Percentiles rank a stretch among this genome's conserved stretches.
These are phyloP conservation scores for Gambusia holbrooki DNA, from an alignment of 2,113 vertebrate genomes.

Conservation along the genomic window DNA sequence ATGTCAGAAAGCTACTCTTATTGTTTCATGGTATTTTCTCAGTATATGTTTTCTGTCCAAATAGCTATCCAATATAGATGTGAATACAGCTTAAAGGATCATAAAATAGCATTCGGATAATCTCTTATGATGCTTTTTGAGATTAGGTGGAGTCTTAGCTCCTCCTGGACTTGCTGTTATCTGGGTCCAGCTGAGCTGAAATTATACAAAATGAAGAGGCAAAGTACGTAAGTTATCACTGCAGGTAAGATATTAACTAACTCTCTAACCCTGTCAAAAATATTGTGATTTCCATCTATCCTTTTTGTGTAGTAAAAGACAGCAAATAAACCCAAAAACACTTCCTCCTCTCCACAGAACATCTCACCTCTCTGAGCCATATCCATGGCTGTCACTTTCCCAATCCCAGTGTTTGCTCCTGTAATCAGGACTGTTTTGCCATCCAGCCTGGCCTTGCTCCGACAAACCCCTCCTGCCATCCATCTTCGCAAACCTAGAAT, in stretches of 20 bases:
- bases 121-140: too few species aligned
- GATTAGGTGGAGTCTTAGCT: too few species aligned
- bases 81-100: too few species aligned
- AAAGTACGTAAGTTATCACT: too few species aligned
- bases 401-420: constrained; percentile 81
- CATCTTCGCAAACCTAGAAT: constrained; percentile 68
- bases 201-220: too few species aligned
- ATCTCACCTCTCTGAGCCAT: constrained; percentile 73
- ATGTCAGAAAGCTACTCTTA: not conserved
- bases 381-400: constrained; percentile 78
- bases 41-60: too few species aligned
- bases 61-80: too few species aligned
- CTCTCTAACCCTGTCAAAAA: too few species aligned
- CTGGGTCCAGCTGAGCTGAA: too few species aligned
- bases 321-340: not conserved
- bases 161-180: too few species aligned
- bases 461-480: constrained; percentile 67
- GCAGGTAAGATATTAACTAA: too few species aligned
- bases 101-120: too few species aligned
- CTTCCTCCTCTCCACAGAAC: not conserved
- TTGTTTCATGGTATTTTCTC: not conserved
- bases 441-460: constrained; percentile 71
- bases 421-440: constrained; percentile 81
- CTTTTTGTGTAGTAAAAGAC: not conserved
- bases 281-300: not conserved